phyloP scores from a whole-genome alignment of 2,113 vertebrate species.

The Anhinga anhinga region DNA sequence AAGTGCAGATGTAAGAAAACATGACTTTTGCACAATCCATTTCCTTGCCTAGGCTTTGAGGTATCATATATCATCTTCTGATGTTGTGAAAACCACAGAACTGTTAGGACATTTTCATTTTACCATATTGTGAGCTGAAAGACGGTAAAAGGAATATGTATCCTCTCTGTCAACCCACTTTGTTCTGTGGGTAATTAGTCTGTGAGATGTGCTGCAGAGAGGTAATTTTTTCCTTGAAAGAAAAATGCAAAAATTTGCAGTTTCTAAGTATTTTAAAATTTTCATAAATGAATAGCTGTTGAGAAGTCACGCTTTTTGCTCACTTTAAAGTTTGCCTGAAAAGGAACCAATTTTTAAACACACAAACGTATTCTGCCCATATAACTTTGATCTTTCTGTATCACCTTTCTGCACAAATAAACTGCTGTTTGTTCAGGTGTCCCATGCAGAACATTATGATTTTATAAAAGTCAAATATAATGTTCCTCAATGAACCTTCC shows the following conservation, averaged over 20 bases:
- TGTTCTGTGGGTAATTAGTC: neutral
- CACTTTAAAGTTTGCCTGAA: neutral
- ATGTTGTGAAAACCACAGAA: neutral
- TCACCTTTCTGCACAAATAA: neutral
- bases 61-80: neutral
- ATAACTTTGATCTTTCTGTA: neutral
- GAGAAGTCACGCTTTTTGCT: neutral
- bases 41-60: neutral
- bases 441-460: neutral
- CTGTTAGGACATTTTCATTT: neutral
- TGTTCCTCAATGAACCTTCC: neutral
- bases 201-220: neutral
- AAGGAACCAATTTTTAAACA: neutral
- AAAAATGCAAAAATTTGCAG: neutral
- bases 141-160: neutral
- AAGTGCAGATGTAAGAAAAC: neutral
- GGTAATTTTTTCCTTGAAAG: neutral
- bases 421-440: neutral
- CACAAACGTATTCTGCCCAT: neutral
- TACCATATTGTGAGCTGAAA: neutral
- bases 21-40: neutral
- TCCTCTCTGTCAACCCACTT: neutral
- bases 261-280: neutral
- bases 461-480: neutral
- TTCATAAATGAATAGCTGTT: neutral